Evolutionary conservation across 2,888 invertebrate genomes (phyloP).

Genomic region (Stomorhina lunata): DNA sequence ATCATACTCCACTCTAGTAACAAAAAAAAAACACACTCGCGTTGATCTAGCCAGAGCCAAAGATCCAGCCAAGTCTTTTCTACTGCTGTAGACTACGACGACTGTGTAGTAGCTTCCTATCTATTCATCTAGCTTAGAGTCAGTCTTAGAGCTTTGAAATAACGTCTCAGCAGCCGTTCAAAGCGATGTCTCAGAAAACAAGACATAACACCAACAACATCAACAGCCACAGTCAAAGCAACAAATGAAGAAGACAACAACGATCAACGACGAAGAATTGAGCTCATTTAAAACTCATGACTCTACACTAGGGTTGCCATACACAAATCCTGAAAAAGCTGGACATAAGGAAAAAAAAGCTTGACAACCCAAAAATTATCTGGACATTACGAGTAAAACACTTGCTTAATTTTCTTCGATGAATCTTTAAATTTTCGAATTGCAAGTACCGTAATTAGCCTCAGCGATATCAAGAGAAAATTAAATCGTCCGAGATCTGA

Average conservation of each 20-base stretch:
- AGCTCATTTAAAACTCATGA: slow-evolving; percentile 61
- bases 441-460: too few relatives aligned
- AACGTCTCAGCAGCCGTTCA: slow-evolving; percentile 43
- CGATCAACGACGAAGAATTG: slow-evolving; percentile 59
- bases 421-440: too few relatives aligned
- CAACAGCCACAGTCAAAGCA: slow-evolving; percentile 33
- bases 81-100: slow-evolving; percentile 41
- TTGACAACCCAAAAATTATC: too few relatives aligned
- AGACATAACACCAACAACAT: slow-evolving; percentile 42
- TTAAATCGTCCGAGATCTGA: too few relatives aligned
- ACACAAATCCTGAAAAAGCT: too few relatives aligned
- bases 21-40: slow-evolving; percentile 60
- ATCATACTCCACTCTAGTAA: slow-evolving; percentile 66
- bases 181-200: slow-evolving; percentile 43
- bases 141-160: slow-evolving; percentile 31
- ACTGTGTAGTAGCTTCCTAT: slow-evolving; percentile 61
- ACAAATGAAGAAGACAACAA: slow-evolving; percentile 65
- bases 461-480: too few relatives aligned
- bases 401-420: too few relatives aligned
- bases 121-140: slow-evolving; percentile 62
- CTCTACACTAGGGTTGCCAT: too few relatives aligned
- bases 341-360: too few relatives aligned
- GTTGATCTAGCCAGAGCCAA: slow-evolving; percentile 34
- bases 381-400: too few relatives aligned
- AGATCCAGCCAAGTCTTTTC: slow-evolving; percentile 26